phyloP scores from a whole-genome alignment of 2,888 invertebrate species.

The Melanophora roralis region DNA sequence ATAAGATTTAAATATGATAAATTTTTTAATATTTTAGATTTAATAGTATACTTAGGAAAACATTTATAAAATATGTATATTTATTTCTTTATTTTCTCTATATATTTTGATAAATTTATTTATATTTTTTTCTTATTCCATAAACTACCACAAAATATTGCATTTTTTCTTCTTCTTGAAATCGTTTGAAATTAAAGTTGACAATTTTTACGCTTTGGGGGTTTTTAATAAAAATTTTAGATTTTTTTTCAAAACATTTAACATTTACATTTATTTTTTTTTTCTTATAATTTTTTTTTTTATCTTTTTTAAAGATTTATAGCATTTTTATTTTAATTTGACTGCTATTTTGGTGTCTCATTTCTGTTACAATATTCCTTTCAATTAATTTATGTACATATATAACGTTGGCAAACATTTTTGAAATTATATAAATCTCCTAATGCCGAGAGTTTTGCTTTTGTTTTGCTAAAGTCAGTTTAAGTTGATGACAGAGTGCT shows the following conservation, averaged over 20 bases:
- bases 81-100: neutral
- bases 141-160: slow-evolving; percentile 56
- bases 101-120: slow-evolving; percentile 33
- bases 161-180: slow-evolving; percentile 18
- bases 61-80: slow-evolving; percentile 51
- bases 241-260: slow-evolving; percentile 52
- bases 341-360: slow-evolving; percentile 38
- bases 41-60: slow-evolving; percentile 38
- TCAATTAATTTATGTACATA: too few species aligned
- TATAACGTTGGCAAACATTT: too few species aligned
- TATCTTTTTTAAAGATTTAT: neutral
- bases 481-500: too few species aligned
- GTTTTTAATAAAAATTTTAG: slow-evolving; percentile 25
- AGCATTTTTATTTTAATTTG: slow-evolving; percentile 5
- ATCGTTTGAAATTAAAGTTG: neutral
- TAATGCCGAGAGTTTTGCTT: too few species aligned
- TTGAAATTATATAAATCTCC: too few species aligned
- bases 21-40: slow-evolving; percentile 2
- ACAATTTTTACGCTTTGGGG: neutral
- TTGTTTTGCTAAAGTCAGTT: too few species aligned
- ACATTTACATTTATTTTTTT: slow-evolving; percentile 58
- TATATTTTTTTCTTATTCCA: neutral
- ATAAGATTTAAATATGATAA: slow-evolving; percentile 4
- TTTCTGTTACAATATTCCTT: neutral
- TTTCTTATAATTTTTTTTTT: slow-evolving; percentile 19